A percentile compares a stretch with the other conserved stretches of the same genome.
Evolutionary conservation across 2,888 invertebrate species (phyloP).

Genomic region (Aphodius granarius): DNA sequence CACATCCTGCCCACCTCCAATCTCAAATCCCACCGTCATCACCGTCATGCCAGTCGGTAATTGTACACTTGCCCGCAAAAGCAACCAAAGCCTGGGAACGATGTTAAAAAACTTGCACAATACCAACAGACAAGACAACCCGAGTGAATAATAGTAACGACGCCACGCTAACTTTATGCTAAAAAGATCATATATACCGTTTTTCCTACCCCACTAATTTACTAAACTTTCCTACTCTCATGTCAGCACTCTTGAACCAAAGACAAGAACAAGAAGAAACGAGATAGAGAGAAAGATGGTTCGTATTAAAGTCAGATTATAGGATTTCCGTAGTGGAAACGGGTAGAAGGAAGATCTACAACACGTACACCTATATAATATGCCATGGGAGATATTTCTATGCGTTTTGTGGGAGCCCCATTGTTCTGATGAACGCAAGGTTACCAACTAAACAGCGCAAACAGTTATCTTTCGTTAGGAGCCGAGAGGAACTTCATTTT

Average conservation of each 20-base stretch:
- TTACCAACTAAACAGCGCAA: conserved; percentile 36
- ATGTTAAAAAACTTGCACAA: conserved; percentile 4
- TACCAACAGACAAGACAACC: background rate
- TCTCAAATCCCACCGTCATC: conserved; percentile 3
- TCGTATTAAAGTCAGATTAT: background rate
- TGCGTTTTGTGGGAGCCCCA: conserved; percentile 35
- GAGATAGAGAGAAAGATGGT: background rate
- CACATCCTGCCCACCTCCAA: conserved; percentile 10
- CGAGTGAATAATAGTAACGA: background rate
- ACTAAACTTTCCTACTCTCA: background rate
- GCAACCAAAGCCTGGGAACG: conserved; percentile 3
- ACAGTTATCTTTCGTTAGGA: conserved; percentile 38
- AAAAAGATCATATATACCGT: background rate
- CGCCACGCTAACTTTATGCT: background rate
- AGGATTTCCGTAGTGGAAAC: background rate
- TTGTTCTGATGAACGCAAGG: conserved; percentile 39
- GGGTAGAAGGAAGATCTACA: conserved; percentile 10
- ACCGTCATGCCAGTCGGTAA: background rate
- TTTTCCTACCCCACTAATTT: conserved; percentile 1
- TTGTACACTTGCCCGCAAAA: conserved; percentile 7
- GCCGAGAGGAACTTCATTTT: conserved; percentile 37
- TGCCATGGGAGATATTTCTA: conserved; percentile 33
- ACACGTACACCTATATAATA: conserved; percentile 3
- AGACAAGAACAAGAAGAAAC: background rate
- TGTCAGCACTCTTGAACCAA: background rate